Base-by-base conservation (phyloP, 2,888 invertebrate genomes). In the Sinohyriopsis cumingii region DNA sequence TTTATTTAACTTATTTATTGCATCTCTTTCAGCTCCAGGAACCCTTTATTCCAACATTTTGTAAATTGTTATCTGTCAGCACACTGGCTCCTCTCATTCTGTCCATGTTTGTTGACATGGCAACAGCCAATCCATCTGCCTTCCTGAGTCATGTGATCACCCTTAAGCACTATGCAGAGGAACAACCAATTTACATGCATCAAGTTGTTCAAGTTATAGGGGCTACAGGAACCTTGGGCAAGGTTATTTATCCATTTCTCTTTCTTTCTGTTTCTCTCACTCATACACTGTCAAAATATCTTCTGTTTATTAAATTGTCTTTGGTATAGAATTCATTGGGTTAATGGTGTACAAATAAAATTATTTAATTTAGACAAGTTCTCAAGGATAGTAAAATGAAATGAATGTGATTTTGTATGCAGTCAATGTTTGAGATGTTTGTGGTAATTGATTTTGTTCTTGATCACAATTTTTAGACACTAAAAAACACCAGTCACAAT, bases 31-130 rank as follows among this genome's bases (percentile, higher is more conserved):
- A 94, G 93, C 91, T 96, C 5, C 90, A 97, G 80, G 94, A 95
- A 90, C 93, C 94, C 0, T 95, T 95, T 86, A 93, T 97, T 62
- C 94, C 95, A 0, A 95, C 95, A 89, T 92, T 97, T 71, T 93
- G 95, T 85, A 94, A 94, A 61, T 95, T 95, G 86, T 91, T 97
- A 67, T 91, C 91, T 80, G 89, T 91, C 80, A 91, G 92, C 25
- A 91, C 93, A 69, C 93, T 93, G 28, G 92, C 93, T 20, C 91
- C 92, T 28, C 92, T 93, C 62, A 93, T 94, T 33, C 92, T 95
- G 86, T 93, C 93, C 87, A 94, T 96, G 75, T 93, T 96, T 82
- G 92, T 94, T 28, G 93, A 94, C 84, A 92, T 96, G 91, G 93
- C 94, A 15, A 93, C 93, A 79, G 92, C 93, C 74, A 93, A 93